Base-by-base conservation (phyloP, 2,888 invertebrate species). In the Pammene fasciana region DNA sequence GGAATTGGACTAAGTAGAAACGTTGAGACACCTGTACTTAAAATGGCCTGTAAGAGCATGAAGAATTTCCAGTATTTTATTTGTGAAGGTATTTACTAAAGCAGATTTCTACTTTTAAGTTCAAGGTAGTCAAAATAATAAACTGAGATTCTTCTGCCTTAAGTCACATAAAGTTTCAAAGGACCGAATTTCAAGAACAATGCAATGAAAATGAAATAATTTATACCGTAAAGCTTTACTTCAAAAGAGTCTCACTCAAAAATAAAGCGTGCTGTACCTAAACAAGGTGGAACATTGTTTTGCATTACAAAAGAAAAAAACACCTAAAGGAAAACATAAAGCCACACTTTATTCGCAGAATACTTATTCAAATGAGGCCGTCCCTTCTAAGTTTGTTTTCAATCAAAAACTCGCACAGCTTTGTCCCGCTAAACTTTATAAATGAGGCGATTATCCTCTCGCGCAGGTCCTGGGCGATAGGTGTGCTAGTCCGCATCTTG, bases 351-450 rank as follows among this genome's bases (percentile, higher is more conserved):
- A 92, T 92, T 92, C 90, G 89, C 89, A 88, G 90, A 91, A 92
- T 92, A 92, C 92, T 92, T 92, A 92, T 92, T 92, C 92, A 92
- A 92, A 92, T 92, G 92, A 92, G 90, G 87, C 90, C 88, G 92
- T 92, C 92, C 92, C 92, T 92, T 91, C 92, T 90, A 92, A 92
- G 92, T 92, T 92, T 92, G 90, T 92, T 92, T 92, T 92, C 92
- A 92, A 92, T 92, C 92, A 92, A 92, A 92, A 92, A 92, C 91
- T 92, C 90, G 84, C 86, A 85, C 89, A 89, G 92, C 90, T 91
- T 92, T 91, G 90, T 90, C 86, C 86, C 86, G 89, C 87, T 92
- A 92, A 92, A 92, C 92, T 92, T 92, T 92, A 92, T 92, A 92
- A 92, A 92, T 92, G 92, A 91, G 90, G 86, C 92, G 92, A 92